Conservation (phyloP, 2,888 invertebrate species). For the Acheta domesticus region DNA sequence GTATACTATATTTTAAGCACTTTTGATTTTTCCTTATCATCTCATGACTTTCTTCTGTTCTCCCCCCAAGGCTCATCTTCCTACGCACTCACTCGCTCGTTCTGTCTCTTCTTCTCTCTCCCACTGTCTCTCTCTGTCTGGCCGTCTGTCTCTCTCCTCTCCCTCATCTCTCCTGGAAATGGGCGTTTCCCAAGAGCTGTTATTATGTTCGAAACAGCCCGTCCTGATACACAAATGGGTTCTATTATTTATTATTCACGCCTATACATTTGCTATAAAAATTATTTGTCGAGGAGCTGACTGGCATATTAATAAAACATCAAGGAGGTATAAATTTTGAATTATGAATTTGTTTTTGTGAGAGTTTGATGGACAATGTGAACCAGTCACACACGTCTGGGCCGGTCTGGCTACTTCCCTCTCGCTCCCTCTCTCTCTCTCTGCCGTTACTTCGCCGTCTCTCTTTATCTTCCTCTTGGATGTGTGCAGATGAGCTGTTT, state of each 20-base stretch:
- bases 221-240: neutral
- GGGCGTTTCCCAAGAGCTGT: neutral
- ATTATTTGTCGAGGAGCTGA: constrained; percentile 1
- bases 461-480: neutral
- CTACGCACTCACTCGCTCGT: too few species aligned
- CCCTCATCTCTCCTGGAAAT: neutral
- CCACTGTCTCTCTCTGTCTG: too few species aligned
- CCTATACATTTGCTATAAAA: constrained; percentile 1
- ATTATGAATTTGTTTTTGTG: constrained; percentile 18
- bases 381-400: neutral
- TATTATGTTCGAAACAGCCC: neutral
- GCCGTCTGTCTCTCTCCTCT: too few species aligned
- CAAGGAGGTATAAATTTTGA: constrained; percentile 6
- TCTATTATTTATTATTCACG: constrained; percentile 18
- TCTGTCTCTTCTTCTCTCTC: too few species aligned
- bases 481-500: too few species aligned
- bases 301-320: constrained; percentile 18
- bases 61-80: too few species aligned
- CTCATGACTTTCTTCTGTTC: too few species aligned
- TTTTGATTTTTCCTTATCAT: too few species aligned
- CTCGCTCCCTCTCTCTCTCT: neutral
- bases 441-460: neutral
- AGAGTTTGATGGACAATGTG: constrained; percentile 18
- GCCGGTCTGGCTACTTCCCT: neutral
- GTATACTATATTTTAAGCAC: too few species aligned